Evolutionary conservation across 2,797 vertebrate genomes (phyloP).

Genomic region (Cyprinodon diabolis): DNA sequence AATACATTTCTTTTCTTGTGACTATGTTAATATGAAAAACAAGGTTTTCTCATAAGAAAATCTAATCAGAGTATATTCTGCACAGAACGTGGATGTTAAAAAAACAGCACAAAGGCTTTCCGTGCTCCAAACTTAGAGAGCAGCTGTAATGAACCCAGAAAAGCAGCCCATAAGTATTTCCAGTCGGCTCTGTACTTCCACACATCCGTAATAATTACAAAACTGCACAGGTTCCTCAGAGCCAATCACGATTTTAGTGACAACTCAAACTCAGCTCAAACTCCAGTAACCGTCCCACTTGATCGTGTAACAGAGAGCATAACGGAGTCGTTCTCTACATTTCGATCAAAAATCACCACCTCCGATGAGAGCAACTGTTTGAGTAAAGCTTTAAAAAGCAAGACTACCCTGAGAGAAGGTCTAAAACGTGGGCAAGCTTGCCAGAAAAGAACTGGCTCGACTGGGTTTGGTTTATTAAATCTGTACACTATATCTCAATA

Average conservation of each 20-base stretch:
- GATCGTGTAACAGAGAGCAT: slow-evolving; percentile 51
- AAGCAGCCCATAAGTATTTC: slow-evolving; percentile 60
- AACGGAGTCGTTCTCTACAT: slow-evolving; percentile 56
- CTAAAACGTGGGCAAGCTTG: slow-evolving; percentile 84
- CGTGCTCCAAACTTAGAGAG: slow-evolving; percentile 60
- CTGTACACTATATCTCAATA: slow-evolving; percentile 86
- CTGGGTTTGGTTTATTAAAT: slow-evolving; percentile 86
- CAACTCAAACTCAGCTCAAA: slow-evolving; percentile 57
- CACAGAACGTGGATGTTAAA: slow-evolving; percentile 71
- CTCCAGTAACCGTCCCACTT: slow-evolving; percentile 49
- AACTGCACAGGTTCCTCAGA: slow-evolving; percentile 56
- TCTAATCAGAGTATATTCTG: slow-evolving; percentile 74
- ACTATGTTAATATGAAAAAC: slow-evolving; percentile 65
- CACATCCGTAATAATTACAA: slow-evolving; percentile 68
- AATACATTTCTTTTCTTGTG: slow-evolving; percentile 73
- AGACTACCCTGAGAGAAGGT: slow-evolving; percentile 88
- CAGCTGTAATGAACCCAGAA: slow-evolving; percentile 62
- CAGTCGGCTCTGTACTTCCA: slow-evolving; percentile 56
- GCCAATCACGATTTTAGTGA: slow-evolving; percentile 42
- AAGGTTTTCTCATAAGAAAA: slow-evolving; percentile 66
- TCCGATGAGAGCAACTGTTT: slow-evolving; percentile 78
- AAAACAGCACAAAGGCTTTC: slow-evolving; percentile 68
- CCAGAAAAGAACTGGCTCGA: slow-evolving; percentile 81
- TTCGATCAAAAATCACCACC: slow-evolving; percentile 60
- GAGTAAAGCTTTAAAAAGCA: slow-evolving; percentile 85